phyloP scores from a whole-genome alignment of 2,797 vertebrate species.

The Fratercula arctica region DNA sequence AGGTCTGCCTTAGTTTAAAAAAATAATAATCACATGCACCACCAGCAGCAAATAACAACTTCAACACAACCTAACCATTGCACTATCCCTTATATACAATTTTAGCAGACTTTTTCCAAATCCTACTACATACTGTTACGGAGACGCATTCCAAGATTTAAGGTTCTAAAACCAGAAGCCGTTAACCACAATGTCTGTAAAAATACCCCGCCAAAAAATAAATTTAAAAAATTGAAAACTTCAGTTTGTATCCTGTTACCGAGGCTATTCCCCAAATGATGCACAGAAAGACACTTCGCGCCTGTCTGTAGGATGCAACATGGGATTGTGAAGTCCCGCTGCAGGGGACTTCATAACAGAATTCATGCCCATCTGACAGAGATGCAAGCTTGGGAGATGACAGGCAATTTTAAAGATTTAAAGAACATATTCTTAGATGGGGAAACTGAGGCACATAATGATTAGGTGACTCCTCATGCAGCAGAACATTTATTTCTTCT shows the following conservation, averaged over 20 bases:
- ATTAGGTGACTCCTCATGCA: background rate
- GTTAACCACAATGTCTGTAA: background rate
- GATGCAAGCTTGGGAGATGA: background rate
- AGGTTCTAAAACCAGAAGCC: background rate
- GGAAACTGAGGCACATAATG: background rate
- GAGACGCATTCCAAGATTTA: background rate
- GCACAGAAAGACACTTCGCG: background rate
- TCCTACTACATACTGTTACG: background rate
- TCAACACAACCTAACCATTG: background rate
- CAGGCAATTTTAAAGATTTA: background rate
- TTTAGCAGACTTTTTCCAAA: conserved; percentile 18
- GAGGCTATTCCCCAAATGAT: background rate
- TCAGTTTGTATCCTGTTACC: background rate
- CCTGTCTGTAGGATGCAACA: background rate
- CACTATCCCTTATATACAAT: background rate
- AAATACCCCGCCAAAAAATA: background rate
- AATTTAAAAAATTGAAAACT: background rate
- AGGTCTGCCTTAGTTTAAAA: background rate
- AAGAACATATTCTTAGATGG: background rate
- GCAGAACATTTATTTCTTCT: background rate
- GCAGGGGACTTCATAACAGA: background rate
- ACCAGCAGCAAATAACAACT: background rate
- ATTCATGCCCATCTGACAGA: background rate
- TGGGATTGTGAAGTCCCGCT: fast-evolving
- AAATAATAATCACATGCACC: background rate